Percentiles rank a stretch among this genome's conserved stretches.
Evolutionary conservation across 2,797 vertebrate species (phyloP).

Genomic region (Rhabdomys pumilio): DNA sequence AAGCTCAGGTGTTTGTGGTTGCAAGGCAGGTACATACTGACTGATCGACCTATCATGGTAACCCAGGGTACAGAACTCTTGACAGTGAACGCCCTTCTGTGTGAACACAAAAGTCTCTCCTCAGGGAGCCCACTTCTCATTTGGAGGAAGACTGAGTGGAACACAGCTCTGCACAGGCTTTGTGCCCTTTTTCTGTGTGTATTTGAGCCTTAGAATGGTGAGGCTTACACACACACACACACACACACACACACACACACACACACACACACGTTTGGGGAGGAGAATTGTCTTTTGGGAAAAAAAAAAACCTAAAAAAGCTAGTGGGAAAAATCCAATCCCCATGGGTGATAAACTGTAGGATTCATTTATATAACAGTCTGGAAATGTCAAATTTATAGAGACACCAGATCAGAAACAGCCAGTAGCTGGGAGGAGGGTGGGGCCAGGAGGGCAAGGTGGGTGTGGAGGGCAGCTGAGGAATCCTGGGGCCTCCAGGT

Average conservation of each 20-base stretch:
- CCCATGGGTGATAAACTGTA: not conserved
- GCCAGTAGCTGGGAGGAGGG: not conserved
- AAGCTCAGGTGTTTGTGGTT: not conserved
- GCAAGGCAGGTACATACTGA: not conserved
- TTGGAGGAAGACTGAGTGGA: not conserved
- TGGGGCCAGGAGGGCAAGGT: too few species aligned
- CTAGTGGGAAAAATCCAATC: not conserved
- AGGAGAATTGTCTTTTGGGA: slow-evolving; percentile 30
- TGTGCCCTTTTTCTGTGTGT: not conserved
- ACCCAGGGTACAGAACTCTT: not conserved
- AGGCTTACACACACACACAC: not conserved
- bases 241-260: not conserved
- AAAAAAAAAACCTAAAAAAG: not conserved
- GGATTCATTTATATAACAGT: not conserved
- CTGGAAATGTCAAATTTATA: not conserved
- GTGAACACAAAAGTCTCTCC: not conserved
- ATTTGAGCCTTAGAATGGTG: not conserved
- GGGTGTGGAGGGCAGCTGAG: not conserved
- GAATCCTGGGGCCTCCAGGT: not conserved
- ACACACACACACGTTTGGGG: too few species aligned
- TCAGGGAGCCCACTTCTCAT: not conserved
- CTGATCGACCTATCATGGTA: not conserved
- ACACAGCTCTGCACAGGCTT: not conserved
- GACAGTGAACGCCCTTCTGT: not conserved
- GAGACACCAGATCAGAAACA: not conserved